Evolutionary conservation across 2,113 vertebrate genomes (phyloP), one percentile per base, ranked within the genome.

Genomic region (Gasterosteus nipponicus): DNA sequence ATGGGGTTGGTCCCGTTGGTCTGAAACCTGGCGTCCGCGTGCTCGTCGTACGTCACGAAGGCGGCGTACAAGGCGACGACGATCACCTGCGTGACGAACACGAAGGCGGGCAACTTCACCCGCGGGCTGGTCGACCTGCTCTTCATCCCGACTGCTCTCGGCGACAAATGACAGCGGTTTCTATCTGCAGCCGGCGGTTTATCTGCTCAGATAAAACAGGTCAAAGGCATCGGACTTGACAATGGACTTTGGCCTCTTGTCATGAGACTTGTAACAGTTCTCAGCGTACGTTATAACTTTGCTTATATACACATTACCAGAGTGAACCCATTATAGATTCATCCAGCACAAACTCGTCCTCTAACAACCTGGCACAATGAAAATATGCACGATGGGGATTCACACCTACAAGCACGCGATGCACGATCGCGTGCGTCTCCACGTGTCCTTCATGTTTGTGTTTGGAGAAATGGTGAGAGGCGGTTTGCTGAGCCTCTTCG

Each of bases 1-100:
- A 84, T 83, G 5, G 84, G 83, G 22, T 6, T 84, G 1, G 84
- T 93, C n/a, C 73, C 51, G 54, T 94, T 93, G 0, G 0, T 84
- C 75, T 90, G 92, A 0, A 41, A 75, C 60, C 75, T 58, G 31
- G 91, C 87, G 33, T 93, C 91, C 0, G 88, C 61, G 1, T 93
- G 73, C 41, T 95, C 86, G 19, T 95, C 91, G 0, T 95, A 97
- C 2, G 92, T 95, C 72, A 96, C 54, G 61, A 96, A 95, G 35
- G 93, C 9, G 10, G 90, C 47, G 9, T 95, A 96, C 65, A 96
- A 86, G 31, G 78, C 73, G 8, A 96, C 83, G 35, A 96, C 66
- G n/a, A 80, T 3, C 0, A 84, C 90, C 83, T 97, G 93, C 47
- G 93, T 71, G 19, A 94, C 74, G 12, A 94, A 91, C 51, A 97